A percentile compares a stretch with the other conserved stretches of the same genome.
phyloP scores from a whole-genome alignment of 2,797 vertebrate species.

The Schizopygopsis malacanthus region DNA sequence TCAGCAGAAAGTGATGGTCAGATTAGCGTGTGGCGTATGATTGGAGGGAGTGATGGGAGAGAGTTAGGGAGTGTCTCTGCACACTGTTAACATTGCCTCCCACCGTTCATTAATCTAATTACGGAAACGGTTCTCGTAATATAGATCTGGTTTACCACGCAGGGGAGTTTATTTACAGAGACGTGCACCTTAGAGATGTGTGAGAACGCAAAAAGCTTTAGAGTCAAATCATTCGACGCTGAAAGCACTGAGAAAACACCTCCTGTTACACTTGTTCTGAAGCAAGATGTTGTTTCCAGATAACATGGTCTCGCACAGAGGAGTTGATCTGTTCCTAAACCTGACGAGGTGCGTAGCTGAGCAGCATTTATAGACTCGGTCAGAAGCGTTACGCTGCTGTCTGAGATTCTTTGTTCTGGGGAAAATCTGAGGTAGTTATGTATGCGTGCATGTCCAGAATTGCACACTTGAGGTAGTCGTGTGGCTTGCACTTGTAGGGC shows the following conservation, averaged over 20 bases:
- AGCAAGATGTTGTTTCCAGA: background rate
- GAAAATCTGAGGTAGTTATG: background rate
- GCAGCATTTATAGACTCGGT: background rate
- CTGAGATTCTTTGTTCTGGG: background rate
- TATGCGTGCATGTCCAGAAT: no score
- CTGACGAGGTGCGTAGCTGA: background rate
- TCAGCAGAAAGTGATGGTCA: constrained; percentile 4
- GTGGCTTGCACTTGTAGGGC: background rate
- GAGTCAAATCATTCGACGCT: background rate
- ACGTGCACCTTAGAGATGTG: background rate
- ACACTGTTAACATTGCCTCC: constrained; percentile 67
- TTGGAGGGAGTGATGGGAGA: constrained; percentile 66
- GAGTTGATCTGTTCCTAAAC: background rate
- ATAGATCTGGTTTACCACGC: background rate
- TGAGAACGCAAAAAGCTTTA: background rate
- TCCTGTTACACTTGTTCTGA: background rate
- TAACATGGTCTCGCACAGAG: background rate
- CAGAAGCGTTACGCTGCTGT: background rate
- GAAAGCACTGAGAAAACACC: background rate
- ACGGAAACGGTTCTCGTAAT: constrained; percentile 48
- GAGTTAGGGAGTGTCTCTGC: constrained; percentile 52
- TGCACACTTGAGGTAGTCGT: background rate
- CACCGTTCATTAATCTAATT: constrained; percentile 74
- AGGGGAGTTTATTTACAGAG: background rate
- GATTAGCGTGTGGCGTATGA: background rate